Percentiles rank a stretch among this genome's conserved stretches.
phyloP scores from a whole-genome alignment of 2,888 invertebrate genomes.

The Rhagonycha lutea region DNA sequence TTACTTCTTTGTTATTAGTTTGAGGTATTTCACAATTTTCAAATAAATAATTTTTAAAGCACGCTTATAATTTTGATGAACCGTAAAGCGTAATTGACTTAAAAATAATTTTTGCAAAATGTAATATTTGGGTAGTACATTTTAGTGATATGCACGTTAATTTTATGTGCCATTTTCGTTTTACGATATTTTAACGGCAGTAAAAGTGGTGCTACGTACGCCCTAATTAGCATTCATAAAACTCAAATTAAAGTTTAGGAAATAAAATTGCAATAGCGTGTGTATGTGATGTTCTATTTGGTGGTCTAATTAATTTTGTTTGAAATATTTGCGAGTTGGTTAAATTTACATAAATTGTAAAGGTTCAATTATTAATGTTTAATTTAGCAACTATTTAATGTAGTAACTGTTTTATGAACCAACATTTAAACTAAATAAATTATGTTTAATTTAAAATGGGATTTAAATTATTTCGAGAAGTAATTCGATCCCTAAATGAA shows the following conservation, averaged over 20 bases:
- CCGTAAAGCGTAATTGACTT: background rate
- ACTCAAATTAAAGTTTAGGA: constrained; percentile 11
- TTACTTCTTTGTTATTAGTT: background rate
- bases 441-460: background rate
- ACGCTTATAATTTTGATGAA: background rate
- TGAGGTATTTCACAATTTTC: background rate
- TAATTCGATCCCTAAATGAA: constrained; percentile 9
- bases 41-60: background rate
- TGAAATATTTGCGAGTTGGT: constrained; percentile 12
- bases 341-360: background rate
- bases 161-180: background rate
- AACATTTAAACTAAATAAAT: background rate
- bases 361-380: background rate
- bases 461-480: background rate
- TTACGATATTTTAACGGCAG: constrained; percentile 25
- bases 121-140: background rate
- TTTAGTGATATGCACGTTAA: background rate
- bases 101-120: background rate
- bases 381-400: background rate
- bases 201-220: constrained; percentile 18
- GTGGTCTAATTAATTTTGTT: constrained; percentile 16
- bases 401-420: background rate
- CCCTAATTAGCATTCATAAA: constrained; percentile 21
- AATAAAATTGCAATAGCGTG: background rate
- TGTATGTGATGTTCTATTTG: background rate